phyloP scores from a whole-genome alignment of 2,888 invertebrate genomes.

The Hypomecis atomaria region DNA sequence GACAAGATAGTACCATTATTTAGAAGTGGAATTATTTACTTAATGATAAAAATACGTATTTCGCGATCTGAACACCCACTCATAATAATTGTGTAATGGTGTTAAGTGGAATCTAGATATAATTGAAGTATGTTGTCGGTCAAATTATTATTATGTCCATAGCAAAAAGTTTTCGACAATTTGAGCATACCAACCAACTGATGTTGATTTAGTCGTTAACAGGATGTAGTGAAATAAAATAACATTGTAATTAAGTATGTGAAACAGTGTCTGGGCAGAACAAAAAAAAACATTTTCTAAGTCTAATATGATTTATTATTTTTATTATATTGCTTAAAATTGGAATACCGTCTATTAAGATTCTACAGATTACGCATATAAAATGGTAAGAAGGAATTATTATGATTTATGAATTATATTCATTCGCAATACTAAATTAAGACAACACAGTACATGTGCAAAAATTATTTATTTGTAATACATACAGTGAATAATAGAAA shows the following conservation, averaged over 20 bases:
- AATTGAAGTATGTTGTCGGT: too few relatives aligned
- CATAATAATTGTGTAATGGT: background rate
- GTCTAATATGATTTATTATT: background rate
- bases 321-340: background rate
- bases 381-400: slow-evolving; percentile 5
- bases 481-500: background rate
- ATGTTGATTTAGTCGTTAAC: background rate
- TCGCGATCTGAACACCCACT: background rate
- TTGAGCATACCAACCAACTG: background rate
- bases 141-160: too few relatives aligned
- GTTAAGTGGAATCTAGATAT: too few relatives aligned
- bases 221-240: too few relatives aligned
- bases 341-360: slow-evolving; percentile 1
- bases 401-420: slow-evolving; percentile 13
- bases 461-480: background rate
- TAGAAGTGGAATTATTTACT: too few relatives aligned
- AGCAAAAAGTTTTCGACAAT: too few relatives aligned
- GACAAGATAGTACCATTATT: too few relatives aligned
- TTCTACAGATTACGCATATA: slow-evolving; percentile 10
- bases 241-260: too few relatives aligned
- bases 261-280: too few relatives aligned
- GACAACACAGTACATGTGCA: background rate
- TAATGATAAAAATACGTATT: too few relatives aligned
- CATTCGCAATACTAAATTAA: slow-evolving; percentile 4
- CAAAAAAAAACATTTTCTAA: background rate